Evolutionary conservation across 2,888 invertebrate species (phyloP).

Genomic region (Callosobruchus maculatus): DNA sequence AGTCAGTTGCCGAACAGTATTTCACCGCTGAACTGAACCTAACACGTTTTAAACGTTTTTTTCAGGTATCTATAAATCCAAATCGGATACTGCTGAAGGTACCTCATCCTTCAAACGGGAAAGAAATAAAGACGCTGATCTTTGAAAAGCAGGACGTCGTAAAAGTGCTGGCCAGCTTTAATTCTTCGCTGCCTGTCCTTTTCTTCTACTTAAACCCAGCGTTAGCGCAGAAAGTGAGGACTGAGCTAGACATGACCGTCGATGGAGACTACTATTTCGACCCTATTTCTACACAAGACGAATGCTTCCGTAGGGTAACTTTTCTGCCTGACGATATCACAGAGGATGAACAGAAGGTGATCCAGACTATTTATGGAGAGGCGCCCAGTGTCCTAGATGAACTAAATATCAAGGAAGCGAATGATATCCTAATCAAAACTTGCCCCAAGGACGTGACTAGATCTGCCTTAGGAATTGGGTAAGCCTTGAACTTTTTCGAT

Average conservation of each 20-base stretch:
- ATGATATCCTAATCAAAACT: conserved; percentile 74
- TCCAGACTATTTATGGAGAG: conserved; percentile 60
- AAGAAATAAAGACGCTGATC: conserved; percentile 58
- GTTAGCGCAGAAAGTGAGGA: conserved; percentile 67
- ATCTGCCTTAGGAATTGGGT: conserved; percentile 21
- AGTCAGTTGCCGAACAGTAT: too few relatives aligned
- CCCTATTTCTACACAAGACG: conserved; percentile 58
- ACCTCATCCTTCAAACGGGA: conserved; percentile 56
- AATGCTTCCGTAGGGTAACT: conserved; percentile 69
- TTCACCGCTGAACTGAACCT: too few relatives aligned
- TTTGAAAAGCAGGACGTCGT: conserved; percentile 69
- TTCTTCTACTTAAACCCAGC: conserved; percentile 73
- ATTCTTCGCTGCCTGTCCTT: conserved; percentile 70
- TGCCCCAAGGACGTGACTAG: conserved; percentile 47
- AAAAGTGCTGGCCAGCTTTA: conserved; percentile 74
- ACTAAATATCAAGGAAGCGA: conserved; percentile 71
- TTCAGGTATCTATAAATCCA: not conserved
- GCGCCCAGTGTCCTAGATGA: conserved; percentile 60
- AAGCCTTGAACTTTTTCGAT: too few relatives aligned
- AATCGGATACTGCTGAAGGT: conserved; percentile 49
- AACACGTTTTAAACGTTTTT: not conserved
- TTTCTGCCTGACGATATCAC: conserved; percentile 66
- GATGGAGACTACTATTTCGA: conserved; percentile 54
- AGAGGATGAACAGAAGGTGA: conserved; percentile 62
- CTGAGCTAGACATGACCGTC: conserved; percentile 66